Base-by-base conservation (phyloP, 37 sponge, comb jelly and placozoan genomes). In the Bolinopsis microptera region DNA sequence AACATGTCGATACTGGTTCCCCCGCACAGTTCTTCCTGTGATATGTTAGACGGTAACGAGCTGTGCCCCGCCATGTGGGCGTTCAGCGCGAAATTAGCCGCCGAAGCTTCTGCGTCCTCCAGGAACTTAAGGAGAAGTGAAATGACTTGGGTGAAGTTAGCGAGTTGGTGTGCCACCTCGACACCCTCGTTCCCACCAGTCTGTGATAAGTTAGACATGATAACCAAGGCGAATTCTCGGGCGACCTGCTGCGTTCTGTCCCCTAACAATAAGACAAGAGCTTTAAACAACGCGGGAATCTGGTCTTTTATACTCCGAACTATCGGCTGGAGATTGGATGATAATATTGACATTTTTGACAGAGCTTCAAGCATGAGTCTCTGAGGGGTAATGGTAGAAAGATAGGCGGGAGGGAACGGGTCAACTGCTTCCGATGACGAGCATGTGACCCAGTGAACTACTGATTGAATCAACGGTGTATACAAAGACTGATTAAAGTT, bases 371-470 rank as follows among this genome's bases (percentile, higher is more conserved):
- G 70, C 35, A 95, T 97, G 26, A 97, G 94, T 32, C 96, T 40
- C 92, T 96, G 96, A 0, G 97, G 97, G 48, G 96, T 95, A 35
- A 97, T 88, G 35, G 93, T 83, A 35, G 83, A 88, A 25, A 95
- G 95, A 83, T 93, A 93, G 1, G 97, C 95, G 0, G 93, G 69
- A 35, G 97, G 95, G 39, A 98, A 93, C 8, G 96, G 96, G 69
- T 98, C 98, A 0, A 92, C 69, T 18, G 97, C 96, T 39, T 82
- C 48, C 0, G 98, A 88, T 0, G 96, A 95, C 38, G 96, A 95
- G 69, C 98, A 98, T 31, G 95, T 94, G 0, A 93, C 28, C 98
- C 98, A 98, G 95, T 98, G 96, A 3, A 97, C 69, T 40, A 98
- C 93, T 13, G 96, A 96, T 31, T 93, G 68, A 27, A 97, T 35